These are phyloP conservation scores for Cathartes aura DNA, from an alignment of 2,113 vertebrate genomes.

Conservation along the genomic window DNA sequence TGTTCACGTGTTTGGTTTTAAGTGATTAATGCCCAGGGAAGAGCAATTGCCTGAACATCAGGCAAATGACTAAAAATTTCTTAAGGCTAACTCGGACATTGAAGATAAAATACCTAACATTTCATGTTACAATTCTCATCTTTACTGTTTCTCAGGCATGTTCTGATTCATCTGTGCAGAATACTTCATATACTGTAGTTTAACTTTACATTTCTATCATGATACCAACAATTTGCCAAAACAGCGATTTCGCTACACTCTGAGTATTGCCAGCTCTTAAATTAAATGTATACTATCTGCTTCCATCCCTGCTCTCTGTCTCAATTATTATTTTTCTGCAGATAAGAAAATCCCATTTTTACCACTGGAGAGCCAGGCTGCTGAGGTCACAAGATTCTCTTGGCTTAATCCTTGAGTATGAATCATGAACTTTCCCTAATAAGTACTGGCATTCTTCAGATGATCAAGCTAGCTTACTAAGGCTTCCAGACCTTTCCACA, in stretches of 20 bases:
- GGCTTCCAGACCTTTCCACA: constrained; percentile 48
- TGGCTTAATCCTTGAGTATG: constrained; percentile 39
- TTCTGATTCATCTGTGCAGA: not conserved
- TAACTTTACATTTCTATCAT: not conserved
- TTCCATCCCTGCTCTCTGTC: not conserved
- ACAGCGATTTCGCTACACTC: not conserved
- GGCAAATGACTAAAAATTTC: not conserved
- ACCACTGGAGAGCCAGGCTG: constrained; percentile 49
- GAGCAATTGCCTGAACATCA: not conserved
- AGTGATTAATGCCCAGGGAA: not conserved
- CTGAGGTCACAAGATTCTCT: constrained; percentile 65
- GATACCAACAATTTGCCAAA: not conserved
- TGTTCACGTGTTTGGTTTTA: not conserved
- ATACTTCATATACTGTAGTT: not conserved
- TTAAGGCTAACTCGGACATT: not conserved
- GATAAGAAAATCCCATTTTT: constrained; percentile 66
- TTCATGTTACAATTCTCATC: not conserved
- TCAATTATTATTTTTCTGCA: not conserved
- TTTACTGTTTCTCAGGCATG: not conserved
- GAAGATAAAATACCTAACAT: not conserved
- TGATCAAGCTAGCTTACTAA: constrained; percentile 44
- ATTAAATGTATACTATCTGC: not conserved
- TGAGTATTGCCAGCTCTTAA: not conserved
- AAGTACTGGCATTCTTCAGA: constrained; percentile 63
- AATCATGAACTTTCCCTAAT: constrained; percentile 67